A percentile compares a stretch with the other conserved stretches of the same genome.
phyloP scores from a whole-genome alignment of 2,113 vertebrate genomes.

The Potamarius usumacintae region DNA sequence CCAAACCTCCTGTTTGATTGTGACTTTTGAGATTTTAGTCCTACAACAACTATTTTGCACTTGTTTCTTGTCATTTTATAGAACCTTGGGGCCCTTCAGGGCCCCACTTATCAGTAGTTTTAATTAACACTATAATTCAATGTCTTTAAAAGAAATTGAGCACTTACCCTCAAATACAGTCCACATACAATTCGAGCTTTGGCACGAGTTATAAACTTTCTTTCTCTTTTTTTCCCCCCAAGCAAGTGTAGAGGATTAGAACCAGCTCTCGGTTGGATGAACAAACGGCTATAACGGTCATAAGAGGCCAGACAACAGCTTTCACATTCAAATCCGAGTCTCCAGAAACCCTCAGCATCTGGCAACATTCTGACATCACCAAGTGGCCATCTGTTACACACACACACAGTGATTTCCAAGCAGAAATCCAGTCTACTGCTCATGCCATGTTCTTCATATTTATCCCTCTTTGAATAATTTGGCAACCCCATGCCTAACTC shows the following conservation, averaged over 20 bases:
- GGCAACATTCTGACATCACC: constrained; percentile 27
- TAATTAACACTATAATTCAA: neutral
- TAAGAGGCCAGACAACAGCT: neutral
- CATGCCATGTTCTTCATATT: neutral
- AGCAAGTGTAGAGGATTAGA: neutral
- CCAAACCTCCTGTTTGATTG: neutral
- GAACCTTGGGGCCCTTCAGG: neutral
- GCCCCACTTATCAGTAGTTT: neutral
- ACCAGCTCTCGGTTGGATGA: neutral
- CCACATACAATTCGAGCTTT: neutral
- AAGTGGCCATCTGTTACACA: constrained; percentile 27
- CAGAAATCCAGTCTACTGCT: neutral
- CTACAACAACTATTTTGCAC: neutral
- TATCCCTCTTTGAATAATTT: neutral
- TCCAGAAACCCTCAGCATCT: constrained; percentile 3
- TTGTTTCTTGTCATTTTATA: neutral
- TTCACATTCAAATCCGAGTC: constrained; percentile 5
- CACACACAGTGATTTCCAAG: neutral
- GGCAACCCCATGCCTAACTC: neutral
- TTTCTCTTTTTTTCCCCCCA: neutral
- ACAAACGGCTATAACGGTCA: neutral
- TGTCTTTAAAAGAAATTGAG: neutral
- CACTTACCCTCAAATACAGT: constrained; percentile 4
- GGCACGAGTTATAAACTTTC: neutral
- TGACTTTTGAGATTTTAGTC: neutral